A percentile compares a stretch with the other conserved stretches of the same genome.
Evolutionary conservation across 2,113 vertebrate species (phyloP).

Genomic region (Oplegnathus fasciatus): DNA sequence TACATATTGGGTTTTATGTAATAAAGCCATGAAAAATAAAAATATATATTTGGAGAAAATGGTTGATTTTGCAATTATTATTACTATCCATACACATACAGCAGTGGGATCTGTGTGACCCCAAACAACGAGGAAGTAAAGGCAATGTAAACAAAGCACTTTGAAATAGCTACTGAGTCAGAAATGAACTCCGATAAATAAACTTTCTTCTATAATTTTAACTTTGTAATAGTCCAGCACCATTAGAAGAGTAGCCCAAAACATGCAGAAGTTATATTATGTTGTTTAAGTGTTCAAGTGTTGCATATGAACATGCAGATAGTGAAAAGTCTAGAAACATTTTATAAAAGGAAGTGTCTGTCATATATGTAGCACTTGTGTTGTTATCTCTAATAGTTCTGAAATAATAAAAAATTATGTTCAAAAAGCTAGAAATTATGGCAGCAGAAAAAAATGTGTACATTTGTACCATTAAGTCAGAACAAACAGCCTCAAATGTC

Average conservation of each 20-base stretch:
- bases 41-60: not conserved
- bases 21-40: not conserved
- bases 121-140: not conserved
- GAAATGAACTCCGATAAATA: not conserved
- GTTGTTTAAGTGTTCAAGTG: not conserved
- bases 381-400: not conserved
- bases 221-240: not conserved
- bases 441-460: too few species aligned
- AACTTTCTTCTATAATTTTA: not conserved
- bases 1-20: not conserved
- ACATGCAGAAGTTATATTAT: not conserved
- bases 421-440: too few species aligned
- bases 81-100: too few species aligned
- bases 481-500: not conserved
- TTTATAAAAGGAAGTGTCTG: not conserved
- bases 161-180: not conserved
- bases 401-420: not conserved
- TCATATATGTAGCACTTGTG: not conserved
- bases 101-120: not conserved
- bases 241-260: not conserved
- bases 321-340: not conserved
- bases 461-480: not conserved
- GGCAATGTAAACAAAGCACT: not conserved
- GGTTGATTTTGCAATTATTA: not conserved
- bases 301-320: not conserved